Conservation (phyloP, 2,888 invertebrate species). For the Eupeodes luniger region DNA sequence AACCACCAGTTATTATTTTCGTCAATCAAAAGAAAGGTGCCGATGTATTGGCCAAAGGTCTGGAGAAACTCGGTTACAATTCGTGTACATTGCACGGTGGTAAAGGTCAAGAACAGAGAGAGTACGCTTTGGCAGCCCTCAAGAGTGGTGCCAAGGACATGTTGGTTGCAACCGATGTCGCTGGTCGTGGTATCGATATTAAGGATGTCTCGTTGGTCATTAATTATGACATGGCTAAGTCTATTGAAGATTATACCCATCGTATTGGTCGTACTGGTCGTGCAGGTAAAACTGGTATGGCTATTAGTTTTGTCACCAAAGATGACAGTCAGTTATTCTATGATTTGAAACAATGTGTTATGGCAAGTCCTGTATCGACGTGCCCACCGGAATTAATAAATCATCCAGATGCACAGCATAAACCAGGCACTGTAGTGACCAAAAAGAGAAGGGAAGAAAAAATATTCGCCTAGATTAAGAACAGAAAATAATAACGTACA, state of each 20-base stretch:
- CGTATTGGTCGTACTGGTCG: conserved; percentile 99
- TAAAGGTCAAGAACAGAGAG: conserved; percentile 99
- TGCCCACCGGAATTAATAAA: conserved; percentile 98
- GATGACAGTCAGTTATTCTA: conserved; percentile 98
- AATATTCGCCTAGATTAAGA: conserved; percentile 91
- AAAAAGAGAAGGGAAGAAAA: conserved; percentile 97
- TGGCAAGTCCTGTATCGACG: conserved; percentile 95
- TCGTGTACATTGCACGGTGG: conserved; percentile 99
- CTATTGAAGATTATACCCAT: conserved; percentile 98
- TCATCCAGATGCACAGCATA: conserved; percentile 99
- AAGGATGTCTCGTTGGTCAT: conserved; percentile 99
- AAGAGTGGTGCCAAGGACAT: conserved; percentile 99
- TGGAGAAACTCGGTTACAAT: conserved; percentile 98
- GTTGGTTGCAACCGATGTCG: conserved; percentile 99
- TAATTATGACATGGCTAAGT: conserved; percentile 99
- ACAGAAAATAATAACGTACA: not conserved
- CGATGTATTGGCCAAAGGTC: conserved; percentile 97
- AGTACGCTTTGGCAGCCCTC: conserved; percentile 97
- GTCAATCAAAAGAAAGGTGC: conserved; percentile 99
- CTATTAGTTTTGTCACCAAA: conserved; percentile 98
- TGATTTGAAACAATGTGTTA: conserved; percentile 96
- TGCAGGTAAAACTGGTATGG: conserved; percentile 98
- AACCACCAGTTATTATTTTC: conserved; percentile 99
- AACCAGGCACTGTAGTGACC: conserved; percentile 97
- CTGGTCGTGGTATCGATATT: conserved; percentile 99